Evolutionary conservation across 1,140 invertebrate species (phyloP).

Genomic region (Armadillidium nasatum): DNA sequence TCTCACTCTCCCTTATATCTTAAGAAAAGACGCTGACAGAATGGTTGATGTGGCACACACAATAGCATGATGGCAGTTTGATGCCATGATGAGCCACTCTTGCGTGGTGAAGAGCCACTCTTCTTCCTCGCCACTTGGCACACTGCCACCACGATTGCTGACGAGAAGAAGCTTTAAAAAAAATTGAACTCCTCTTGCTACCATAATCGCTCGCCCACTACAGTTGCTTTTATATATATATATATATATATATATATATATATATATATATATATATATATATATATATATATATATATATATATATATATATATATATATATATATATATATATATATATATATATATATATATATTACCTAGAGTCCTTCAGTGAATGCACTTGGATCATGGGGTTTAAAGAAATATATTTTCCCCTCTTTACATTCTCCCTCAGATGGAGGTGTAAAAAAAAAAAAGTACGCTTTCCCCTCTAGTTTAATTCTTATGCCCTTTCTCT

Average conservation of each 20-base stretch:
- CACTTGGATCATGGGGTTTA: not conserved
- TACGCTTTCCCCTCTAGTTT: not conserved
- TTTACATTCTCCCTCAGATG: not conserved
- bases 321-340: too few species aligned
- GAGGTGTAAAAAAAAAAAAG: not conserved
- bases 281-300: too few species aligned
- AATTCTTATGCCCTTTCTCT: not conserved
- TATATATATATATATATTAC: too few species aligned
- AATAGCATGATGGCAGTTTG: not conserved
- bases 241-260: too few species aligned
- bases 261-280: too few species aligned
- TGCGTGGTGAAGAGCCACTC: not conserved
- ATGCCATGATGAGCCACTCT: not conserved
- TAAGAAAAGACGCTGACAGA: not conserved
- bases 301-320: too few species aligned
- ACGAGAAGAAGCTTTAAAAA: not conserved
- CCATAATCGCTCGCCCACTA: not conserved
- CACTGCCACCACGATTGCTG: not conserved
- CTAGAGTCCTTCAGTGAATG: not conserved
- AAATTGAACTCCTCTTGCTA: not conserved
- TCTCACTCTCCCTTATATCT: too few species aligned
- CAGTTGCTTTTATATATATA: too few species aligned
- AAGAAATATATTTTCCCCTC: not conserved
- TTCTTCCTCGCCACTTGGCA: not conserved
- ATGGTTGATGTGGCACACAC: not conserved